Base-by-base conservation (phyloP, 2,113 vertebrate species). In the Eulemur rufifrons region DNA sequence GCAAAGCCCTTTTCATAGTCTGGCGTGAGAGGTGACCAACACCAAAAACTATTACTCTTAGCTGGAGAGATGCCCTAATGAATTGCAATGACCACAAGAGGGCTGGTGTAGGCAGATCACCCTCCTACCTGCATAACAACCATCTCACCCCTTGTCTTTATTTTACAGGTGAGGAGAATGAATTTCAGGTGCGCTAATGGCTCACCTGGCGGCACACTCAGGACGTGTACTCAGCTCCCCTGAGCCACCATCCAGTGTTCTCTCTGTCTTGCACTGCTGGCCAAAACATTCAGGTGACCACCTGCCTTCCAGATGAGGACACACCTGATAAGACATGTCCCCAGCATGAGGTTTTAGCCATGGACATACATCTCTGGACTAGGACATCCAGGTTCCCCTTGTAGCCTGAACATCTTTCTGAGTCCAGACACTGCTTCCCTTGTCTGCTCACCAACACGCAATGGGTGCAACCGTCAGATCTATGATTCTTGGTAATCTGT, bases 21-120 rank as follows among this genome's bases (percentile, higher is more conserved):
- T 2, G 39, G 74, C 12, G 1, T 39, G 56, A 66, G 39, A 39
- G 23, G 20, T 2, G 34, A 27, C 52, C 21, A 0, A 5, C 2
- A 3, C 34, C 7, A 32, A 66, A 63, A 21, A 11, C 2, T 4
- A 0, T 3, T 3, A 8, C 5, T 3, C 1, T 25, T 6, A 17
- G 29, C 69, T 15, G 59, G 6, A 34, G 6, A 27, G 34, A 21
- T 7, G 8, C 12, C 6, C 52, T 4, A 18, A 17, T 12, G 32
- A 59, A 4, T 1, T 0, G 11, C 23, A 2, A 13, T 3, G 11
- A 23, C 76, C 50, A 15, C 2, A 5, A 50, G 25, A 27, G 32
- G 1, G 21, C 6, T 4, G 5, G 15, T 1, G 0, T 10, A 25
- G 88, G 17, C 4, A 27, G 61, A 25, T 45, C 45, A 9, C 25